phyloP scores from a whole-genome alignment of 1,140 invertebrate species.

The Drosophila athabasca region DNA sequence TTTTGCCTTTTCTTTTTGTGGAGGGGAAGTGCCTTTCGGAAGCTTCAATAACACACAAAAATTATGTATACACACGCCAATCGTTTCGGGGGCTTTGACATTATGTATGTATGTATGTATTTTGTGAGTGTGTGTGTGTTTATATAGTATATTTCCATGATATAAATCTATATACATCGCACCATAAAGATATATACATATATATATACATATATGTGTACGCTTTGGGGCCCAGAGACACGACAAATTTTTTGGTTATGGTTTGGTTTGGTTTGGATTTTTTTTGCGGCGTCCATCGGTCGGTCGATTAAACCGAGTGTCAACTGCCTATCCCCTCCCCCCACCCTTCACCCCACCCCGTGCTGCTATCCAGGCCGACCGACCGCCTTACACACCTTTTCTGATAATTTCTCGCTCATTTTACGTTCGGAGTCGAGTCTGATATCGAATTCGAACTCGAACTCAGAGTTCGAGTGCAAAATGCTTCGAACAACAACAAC shows the following conservation, averaged over 20 bases:
- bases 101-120: conserved; percentile 27
- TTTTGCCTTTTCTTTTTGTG: too few species aligned
- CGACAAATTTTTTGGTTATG: conserved; percentile 35
- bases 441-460: conserved; percentile 30
- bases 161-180: too few species aligned
- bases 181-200: too few species aligned
- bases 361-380: not conserved
- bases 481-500: conserved; percentile 7
- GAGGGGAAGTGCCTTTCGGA: too few species aligned
- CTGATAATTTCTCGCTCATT: conserved; percentile 73
- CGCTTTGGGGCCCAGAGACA: not conserved
- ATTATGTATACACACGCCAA: conserved; percentile 41
- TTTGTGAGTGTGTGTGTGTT: conserved; percentile 6
- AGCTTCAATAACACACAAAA: conserved; percentile 32
- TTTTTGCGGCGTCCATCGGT: conserved; percentile 22
- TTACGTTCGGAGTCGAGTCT: conserved; percentile 56
- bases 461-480: conserved; percentile 35
- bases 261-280: conserved; percentile 6
- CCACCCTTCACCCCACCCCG: not conserved
- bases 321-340: not conserved
- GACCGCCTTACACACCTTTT: conserved; percentile 21
- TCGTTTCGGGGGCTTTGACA: conserved; percentile 29
- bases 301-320: conserved; percentile 25
- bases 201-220: not conserved
- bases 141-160: too few species aligned